Evolutionary conservation across 2,113 vertebrate genomes (phyloP), one percentile per base, ranked within the genome.

Genomic region (Semnornis frantzii): DNA sequence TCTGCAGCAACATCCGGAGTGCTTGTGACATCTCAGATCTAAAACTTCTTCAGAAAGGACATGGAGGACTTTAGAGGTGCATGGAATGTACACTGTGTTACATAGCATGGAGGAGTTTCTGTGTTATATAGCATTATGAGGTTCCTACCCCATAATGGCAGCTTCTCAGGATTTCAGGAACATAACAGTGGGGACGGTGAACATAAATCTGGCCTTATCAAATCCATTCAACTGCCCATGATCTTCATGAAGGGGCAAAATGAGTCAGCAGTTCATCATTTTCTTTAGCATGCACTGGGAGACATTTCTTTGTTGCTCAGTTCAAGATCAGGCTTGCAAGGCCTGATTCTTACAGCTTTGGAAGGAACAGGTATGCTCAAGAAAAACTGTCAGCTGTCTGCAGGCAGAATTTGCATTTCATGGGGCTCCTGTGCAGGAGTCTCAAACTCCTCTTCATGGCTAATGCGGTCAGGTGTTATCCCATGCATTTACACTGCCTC

Each of bases 311-410:
- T 50, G 8, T 86, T 60, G 33, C 92, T 87, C 23, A 80, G 80
- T 80, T 95, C 95, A 95, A 55, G 21, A 93, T 91, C 62, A 44
- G 82, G 68, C 74, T 93, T 93, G 70, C 85, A 94, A 95, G 80
- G 89, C 63, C 62, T 28, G 31, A 58, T 92, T 85, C 37, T 71
- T 52, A 81, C 0, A 1, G 48, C 86, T 96, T 82, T 81, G 68
- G 77, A 88, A 95, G 91, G 92, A 96, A 94, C 48, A 59, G 85
- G 66, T 62, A 89, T 83, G 93, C 69, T 81, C 73, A 82, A 89
- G 86, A 66, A 59, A 93, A 95, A 80, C 54, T 77, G 82, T 87
- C 87, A 92, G 71, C 34, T 89, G 59, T 86, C 91, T 87, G 70
- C 42, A 31, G 63, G 63, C 48, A 80, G 58, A 48, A 44, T 85